Evolutionary conservation across 2,797 vertebrate species (phyloP).

Genomic region (Pogoniulus pusillus): DNA sequence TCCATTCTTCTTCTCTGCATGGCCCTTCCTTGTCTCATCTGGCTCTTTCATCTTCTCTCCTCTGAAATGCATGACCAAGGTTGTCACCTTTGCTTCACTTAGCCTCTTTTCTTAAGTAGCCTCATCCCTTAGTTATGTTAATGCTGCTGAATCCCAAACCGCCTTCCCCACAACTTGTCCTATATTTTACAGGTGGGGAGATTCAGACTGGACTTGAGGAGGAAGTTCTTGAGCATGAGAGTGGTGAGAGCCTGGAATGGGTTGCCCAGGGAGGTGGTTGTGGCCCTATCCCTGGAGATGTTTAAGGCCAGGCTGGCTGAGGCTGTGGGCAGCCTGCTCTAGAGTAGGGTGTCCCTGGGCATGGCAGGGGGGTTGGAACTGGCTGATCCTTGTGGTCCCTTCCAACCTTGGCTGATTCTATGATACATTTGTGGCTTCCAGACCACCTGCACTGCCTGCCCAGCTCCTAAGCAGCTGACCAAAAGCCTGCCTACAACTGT

Average conservation of each 20-base stretch:
- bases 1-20: neutral
- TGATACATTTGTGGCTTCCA: neutral
- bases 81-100: neutral
- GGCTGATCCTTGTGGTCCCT: too few relatives aligned
- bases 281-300: too few relatives aligned
- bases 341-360: too few relatives aligned
- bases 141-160: neutral
- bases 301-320: too few relatives aligned
- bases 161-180: neutral
- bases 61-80: neutral
- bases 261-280: too few relatives aligned
- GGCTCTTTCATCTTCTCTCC: neutral
- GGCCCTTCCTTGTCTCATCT: neutral
- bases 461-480: fast-evolving
- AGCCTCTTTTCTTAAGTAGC: neutral
- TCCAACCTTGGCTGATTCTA: too few relatives aligned
- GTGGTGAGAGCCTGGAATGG: too few relatives aligned
- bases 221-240: too few relatives aligned
- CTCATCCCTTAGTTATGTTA: neutral
- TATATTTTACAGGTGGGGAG: neutral
- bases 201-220: too few relatives aligned
- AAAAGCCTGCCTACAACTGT: neutral
- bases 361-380: too few relatives aligned
- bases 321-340: too few relatives aligned
- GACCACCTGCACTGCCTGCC: neutral